A percentile compares a stretch with the other conserved stretches of the same genome.
phyloP scores from a whole-genome alignment of 2,113 vertebrate genomes.

The Maccullochella peelii region DNA sequence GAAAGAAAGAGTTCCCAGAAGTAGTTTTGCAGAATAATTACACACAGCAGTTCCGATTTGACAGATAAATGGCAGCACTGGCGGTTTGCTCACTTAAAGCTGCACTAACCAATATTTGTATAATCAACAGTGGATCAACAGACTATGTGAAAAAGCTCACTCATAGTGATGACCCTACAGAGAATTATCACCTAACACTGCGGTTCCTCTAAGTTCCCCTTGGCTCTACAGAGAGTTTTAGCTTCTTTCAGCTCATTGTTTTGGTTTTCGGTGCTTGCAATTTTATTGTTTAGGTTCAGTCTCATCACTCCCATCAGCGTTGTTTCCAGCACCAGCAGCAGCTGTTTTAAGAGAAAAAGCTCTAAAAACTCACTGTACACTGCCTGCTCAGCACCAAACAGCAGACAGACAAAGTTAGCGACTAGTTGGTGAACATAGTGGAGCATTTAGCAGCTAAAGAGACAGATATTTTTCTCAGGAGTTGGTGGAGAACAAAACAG shows the following conservation, averaged over 20 bases:
- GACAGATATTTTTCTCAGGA: no score
- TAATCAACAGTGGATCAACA: neutral
- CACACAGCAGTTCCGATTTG: conserved; percentile 20
- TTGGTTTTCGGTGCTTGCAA: neutral
- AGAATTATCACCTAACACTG: neutral
- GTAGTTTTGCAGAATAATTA: conserved; percentile 31
- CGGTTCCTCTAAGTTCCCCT: neutral
- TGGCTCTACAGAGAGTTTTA: neutral
- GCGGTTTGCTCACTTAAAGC: conserved; percentile 12
- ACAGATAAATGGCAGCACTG: conserved; percentile 3
- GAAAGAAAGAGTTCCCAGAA: conserved; percentile 45
- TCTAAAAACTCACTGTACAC: neutral
- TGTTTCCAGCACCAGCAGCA: neutral
- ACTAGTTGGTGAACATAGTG: no score
- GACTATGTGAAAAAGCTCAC: neutral
- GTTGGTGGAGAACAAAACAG: no score
- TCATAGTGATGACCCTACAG: neutral
- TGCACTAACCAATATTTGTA: neutral
- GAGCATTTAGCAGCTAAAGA: no score
- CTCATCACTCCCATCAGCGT: neutral
- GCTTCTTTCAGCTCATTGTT: neutral
- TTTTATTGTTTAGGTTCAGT: neutral
- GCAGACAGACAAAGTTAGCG: no score
- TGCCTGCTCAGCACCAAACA: no score
- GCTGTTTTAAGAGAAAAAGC: neutral